Conservation (phyloP, 2,113 vertebrate genomes). For the Axis porcinus region DNA sequence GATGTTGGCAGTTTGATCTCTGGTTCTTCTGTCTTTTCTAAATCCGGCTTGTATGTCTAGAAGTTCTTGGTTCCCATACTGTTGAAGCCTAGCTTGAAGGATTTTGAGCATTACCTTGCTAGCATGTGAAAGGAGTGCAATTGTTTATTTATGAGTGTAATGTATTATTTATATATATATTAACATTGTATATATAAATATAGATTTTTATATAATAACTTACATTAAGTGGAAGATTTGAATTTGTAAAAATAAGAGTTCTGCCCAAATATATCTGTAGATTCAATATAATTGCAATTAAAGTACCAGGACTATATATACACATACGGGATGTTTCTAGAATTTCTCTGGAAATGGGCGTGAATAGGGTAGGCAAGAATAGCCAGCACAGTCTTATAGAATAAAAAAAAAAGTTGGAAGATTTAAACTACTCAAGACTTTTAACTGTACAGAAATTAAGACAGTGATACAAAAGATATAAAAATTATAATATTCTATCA, state of each 20-base stretch:
- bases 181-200: background rate
- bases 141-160: background rate
- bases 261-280: background rate
- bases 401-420: background rate
- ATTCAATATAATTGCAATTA: background rate
- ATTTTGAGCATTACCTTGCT: background rate
- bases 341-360: background rate
- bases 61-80: background rate
- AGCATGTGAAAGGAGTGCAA: background rate
- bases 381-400: background rate
- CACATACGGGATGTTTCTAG: background rate
- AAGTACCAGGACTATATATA: background rate
- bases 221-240: background rate
- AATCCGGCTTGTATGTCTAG: background rate
- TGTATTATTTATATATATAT: background rate
- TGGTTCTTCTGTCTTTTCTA: background rate
- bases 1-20: background rate
- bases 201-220: background rate
- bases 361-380: background rate
- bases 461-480: background rate
- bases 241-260: slow-evolving; percentile 10
- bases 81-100: background rate
- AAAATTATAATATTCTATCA: background rate
- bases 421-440: background rate
- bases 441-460: background rate